Conservation (phyloP, 2,113 vertebrate species). For the Raja brachyura region DNA sequence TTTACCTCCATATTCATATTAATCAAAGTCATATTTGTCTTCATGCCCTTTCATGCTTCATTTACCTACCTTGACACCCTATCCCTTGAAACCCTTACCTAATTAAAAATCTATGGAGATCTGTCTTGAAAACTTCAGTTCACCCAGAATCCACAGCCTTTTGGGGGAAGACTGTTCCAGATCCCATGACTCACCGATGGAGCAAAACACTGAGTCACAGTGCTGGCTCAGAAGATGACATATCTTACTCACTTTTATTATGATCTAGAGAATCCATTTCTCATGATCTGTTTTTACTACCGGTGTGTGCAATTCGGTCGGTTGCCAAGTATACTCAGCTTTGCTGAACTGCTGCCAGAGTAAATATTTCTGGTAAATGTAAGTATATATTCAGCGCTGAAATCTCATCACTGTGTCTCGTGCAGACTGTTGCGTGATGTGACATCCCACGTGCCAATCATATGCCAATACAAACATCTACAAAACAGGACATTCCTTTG, state of each 20-base stretch:
- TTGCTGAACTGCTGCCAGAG: neutral
- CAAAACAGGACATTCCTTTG: neutral
- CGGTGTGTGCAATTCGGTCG: neutral
- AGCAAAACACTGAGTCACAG: constrained; percentile 25
- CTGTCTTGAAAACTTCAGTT: neutral
- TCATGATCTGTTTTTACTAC: constrained; percentile 30
- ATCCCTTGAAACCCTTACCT: neutral
- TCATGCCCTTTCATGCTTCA: neutral
- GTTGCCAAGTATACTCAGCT: constrained; percentile 3
- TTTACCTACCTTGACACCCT: neutral
- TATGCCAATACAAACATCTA: neutral
- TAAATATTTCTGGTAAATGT: constrained; percentile 31
- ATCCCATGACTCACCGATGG: neutral
- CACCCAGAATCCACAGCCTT: neutral
- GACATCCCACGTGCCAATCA: neutral
- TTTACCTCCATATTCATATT: neutral
- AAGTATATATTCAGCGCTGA: neutral
- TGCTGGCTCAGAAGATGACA: neutral
- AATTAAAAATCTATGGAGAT: neutral
- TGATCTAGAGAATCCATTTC: constrained; percentile 27
- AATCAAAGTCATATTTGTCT: neutral
- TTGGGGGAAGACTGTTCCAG: neutral
- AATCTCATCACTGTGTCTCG: constrained; percentile 1
- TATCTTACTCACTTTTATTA: constrained; percentile 19
- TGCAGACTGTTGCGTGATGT: neutral